Evolutionary conservation across 1,140 invertebrate genomes (phyloP), one percentile per base, ranked within the genome.

Genomic region (Eumeta japonica): DNA sequence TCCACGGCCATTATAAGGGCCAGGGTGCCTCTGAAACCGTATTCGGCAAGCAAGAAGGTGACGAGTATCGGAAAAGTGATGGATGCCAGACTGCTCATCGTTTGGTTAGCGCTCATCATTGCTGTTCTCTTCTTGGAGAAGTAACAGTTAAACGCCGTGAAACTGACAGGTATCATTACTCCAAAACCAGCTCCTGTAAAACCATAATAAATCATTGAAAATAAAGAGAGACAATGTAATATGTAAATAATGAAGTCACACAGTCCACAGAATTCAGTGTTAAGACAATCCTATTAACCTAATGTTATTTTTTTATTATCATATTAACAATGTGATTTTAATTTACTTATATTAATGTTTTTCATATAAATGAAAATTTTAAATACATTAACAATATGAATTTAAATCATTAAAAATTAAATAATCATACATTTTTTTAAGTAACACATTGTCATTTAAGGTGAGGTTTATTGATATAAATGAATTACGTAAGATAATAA

Each of bases 71-170:
- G 68, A 32, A 73, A 73, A 0, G 64, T 73, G 10, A 73, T 73
- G 9, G 65, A 70, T 0, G 65, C 68, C 44, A 73, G 52, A 40
- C 64, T 68, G 32, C 65, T 71, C 57, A 71, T 61, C 2, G 64
- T 64, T 31, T 73, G 68, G 28, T 70, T 71, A 1, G 64, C 63
- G 16, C 68, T 73, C 65, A 71, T 73, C 66, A 73, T 68, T 0
- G 64, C 57, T 2, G 66, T 73, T 5, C 62, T 37, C 43, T 67
- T 68, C 35, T 57, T 62, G 0, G 64, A 68, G 39, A 73, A 73
- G 28, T 73, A 73, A 29, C 56, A 60, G 28, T 73, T 73, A 35
- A 73, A 71, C 1, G 66, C 64, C 11, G 66, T 70, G 28, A 67
- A 73, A 42, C 63, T 65, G 0, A 73, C 65, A 17, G 68, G 65